Percentiles rank a stretch among this genome's conserved stretches.
Conservation (phyloP, 2,797 vertebrate genomes). For the Lutjanus campechanus region DNA sequence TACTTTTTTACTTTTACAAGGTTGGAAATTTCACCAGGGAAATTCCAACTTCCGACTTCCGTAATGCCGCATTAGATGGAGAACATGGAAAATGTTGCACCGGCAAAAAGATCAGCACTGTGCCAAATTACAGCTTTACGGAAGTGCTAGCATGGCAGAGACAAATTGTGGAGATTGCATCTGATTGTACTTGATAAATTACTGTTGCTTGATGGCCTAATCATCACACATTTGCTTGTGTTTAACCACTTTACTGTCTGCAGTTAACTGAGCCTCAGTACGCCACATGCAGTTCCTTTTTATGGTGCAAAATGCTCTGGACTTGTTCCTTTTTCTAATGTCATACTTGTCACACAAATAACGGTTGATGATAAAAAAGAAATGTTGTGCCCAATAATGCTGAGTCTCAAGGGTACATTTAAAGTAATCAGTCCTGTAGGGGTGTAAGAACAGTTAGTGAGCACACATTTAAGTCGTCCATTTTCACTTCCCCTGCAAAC, state of each 20-base stretch:
- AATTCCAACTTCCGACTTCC: too few species aligned
- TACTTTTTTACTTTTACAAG: too few species aligned
- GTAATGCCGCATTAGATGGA: background rate
- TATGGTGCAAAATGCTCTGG: background rate
- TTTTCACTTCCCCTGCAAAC: conserved; percentile 23
- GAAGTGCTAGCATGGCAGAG: background rate
- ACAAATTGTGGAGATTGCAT: background rate
- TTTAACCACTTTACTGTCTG: background rate
- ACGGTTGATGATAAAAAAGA: too few species aligned
- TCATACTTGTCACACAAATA: background rate
- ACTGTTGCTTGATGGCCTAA: background rate
- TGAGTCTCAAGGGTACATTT: background rate
- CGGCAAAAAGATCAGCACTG: background rate
- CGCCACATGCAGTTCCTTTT: background rate
- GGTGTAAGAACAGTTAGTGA: background rate
- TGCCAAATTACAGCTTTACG: background rate
- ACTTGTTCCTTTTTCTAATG: conserved; percentile 5
- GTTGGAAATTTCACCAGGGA: too few species aligned
- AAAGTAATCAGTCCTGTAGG: too few species aligned
- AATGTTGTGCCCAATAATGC: too few species aligned
- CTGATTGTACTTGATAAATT: background rate
- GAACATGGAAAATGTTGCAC: background rate
- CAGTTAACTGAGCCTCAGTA: background rate
- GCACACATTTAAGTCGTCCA: background rate
- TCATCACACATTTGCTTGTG: background rate